Evolutionary conservation across 2,797 vertebrate species (phyloP), one percentile per base, ranked within the genome.

Genomic region (Merluccius polli): DNA sequence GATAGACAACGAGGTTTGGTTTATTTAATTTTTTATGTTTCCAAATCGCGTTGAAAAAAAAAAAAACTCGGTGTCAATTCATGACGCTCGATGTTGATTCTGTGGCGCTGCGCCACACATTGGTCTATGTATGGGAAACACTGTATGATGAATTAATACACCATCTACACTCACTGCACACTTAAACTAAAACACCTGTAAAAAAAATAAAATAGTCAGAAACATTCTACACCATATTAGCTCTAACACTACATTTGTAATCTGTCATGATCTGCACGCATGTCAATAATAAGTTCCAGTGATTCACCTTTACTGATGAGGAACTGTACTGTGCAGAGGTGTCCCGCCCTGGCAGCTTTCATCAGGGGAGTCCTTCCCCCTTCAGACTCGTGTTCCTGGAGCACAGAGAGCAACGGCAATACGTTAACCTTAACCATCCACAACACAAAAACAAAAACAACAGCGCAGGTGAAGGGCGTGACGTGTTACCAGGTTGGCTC

Each of bases 271-370:
- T 65, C n/a, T 65, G 59, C 59, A 27, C 12, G 59, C 59, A 12
- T 24, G n/a, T 59, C 21, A 24, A n/a, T 24, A n/a, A 9, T 9
- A n/a, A 2, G 52, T 59, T 59, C 59, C 59, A 65, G 59, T 24
- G 24, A 27, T 24, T 0, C 44, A 98, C 98, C 98, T 97, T 99
- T 99, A 93, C 97, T 98, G 92, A 99, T 98, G 80, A 99, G 95
- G 91, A 99, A 99, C 87, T 99, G 98, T 78, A 99, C 98, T 78
- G 98, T 99, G 85, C 98, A 99, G 80, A 99, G 94, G 90, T 99
- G 98, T 83, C 98, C 98, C 27, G 98, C 98, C 93, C 98, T 94
- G 6, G 98, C 98, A 83, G 97, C 98, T 90, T 99, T 99, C 98
- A 99, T 99, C 75, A 99, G 91, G 77, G 98, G 98, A 67, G 98